These are phyloP conservation scores for Trachelus tabidus DNA, from an alignment of 2,888 invertebrate genomes.

Conservation along the genomic window DNA sequence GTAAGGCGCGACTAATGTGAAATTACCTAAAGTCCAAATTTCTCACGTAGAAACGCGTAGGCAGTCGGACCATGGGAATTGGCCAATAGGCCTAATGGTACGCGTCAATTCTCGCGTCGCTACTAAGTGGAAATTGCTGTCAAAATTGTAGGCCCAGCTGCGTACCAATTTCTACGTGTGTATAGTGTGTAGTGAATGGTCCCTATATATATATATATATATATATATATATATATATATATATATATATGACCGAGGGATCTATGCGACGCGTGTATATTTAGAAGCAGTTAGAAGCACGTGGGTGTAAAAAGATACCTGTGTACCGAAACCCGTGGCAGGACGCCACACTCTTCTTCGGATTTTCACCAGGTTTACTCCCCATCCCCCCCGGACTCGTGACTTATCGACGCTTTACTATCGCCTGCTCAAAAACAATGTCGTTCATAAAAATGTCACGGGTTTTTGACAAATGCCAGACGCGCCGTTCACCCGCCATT, in stretches of 20 bases:
- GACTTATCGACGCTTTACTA: constrained; percentile 21
- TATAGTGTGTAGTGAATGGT: constrained; percentile 23
- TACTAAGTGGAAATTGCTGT: constrained; percentile 66
- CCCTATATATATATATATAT: constrained; percentile 25
- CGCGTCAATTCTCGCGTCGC: background rate
- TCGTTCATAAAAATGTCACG: constrained; percentile 39
- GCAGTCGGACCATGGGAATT: background rate
- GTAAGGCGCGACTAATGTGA: background rate
- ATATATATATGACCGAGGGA: background rate
- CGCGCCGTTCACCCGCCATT: constrained; percentile 12
- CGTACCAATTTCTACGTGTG: constrained; percentile 41
- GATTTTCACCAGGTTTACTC: background rate
- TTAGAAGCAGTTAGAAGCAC: constrained; percentile 37
- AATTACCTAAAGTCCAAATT: background rate
- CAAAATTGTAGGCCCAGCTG: constrained; percentile 56
- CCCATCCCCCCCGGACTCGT: background rate
- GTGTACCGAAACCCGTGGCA: constrained; percentile 15
- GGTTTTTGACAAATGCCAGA: constrained; percentile 37
- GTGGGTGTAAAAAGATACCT: constrained; percentile 45
- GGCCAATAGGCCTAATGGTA: constrained; percentile 1
- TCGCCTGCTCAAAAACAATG: constrained; percentile 21
- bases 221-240: constrained; percentile 20
- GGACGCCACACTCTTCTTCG: background rate
- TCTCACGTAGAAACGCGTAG: background rate
- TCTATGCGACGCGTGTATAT: constrained; percentile 48